phyloP scores from a whole-genome alignment of 2,888 invertebrate genomes.

The Lithophane semibrunnea region DNA sequence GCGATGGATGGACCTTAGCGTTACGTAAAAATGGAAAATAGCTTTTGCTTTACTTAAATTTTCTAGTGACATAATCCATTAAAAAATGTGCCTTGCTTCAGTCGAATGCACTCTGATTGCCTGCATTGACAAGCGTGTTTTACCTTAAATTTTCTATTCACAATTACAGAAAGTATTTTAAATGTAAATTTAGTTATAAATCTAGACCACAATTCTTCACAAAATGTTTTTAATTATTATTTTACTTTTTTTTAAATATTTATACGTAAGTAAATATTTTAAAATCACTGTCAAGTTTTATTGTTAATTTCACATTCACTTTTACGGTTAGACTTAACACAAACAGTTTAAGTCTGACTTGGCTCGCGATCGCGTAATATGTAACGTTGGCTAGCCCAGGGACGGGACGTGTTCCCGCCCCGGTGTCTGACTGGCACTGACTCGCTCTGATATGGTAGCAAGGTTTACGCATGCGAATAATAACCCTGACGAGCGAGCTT shows the following conservation, averaged over 20 bases:
- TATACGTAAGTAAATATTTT: slow-evolving; percentile 10
- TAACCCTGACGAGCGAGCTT: slow-evolving; percentile 82
- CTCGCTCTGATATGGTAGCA: slow-evolving; percentile 77
- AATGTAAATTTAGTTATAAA: slow-evolving; percentile 24
- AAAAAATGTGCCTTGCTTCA: background rate
- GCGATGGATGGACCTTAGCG: slow-evolving; percentile 33
- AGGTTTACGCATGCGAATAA: slow-evolving; percentile 87
- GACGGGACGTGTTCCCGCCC: slow-evolving; percentile 76
- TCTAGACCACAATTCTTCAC: slow-evolving; percentile 22
- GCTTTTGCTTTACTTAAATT: background rate
- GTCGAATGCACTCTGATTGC: background rate
- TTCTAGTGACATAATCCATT: slow-evolving; percentile 1
- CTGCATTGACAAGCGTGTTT: background rate
- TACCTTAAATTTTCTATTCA: slow-evolving; percentile 28
- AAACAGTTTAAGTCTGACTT: slow-evolving; percentile 59
- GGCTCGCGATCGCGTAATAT: slow-evolving; percentile 69
- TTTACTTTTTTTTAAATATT: background rate
- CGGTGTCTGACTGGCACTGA: slow-evolving; percentile 80
- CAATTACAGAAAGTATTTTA: background rate
- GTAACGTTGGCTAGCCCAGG: slow-evolving; percentile 46
- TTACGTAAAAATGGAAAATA: slow-evolving; percentile 47
- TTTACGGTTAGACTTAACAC: slow-evolving; percentile 43
- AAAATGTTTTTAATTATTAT: slow-evolving; percentile 9
- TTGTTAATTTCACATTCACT: slow-evolving; percentile 60
- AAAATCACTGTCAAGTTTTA: slow-evolving; percentile 53